Base-by-base conservation (phyloP, 2,888 invertebrate species). In the Heliothis peltigera region DNA sequence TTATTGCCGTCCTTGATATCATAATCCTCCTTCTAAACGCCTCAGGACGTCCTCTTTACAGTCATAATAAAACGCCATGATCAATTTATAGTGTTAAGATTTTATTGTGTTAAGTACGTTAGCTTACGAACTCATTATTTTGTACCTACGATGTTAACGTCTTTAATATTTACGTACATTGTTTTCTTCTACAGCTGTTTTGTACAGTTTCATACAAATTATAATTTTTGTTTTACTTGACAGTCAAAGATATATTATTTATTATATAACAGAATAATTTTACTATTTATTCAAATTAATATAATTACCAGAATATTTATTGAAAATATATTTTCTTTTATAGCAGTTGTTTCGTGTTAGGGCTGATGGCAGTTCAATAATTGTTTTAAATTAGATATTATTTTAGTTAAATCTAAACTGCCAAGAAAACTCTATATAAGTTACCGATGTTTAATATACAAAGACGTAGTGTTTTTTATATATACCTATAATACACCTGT, bases 51-150 rank as follows among this genome's bases (percentile, higher is more conserved):
- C 79, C 81, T 84, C 67, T 83, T 77, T 85, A 89, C 89, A 93
- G 91, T 93, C 94, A 92, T 91, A 87, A 85, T 87, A 89, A 91
- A 92, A 90, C 77, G 92, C 93, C 92, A 94, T 93, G 88, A 92
- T 91, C 90, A 89, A 90, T 89, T 82, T 83, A 75, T 94, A 93
- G 90, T 77, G 39, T 77, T 94, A 94, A 94, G 94, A 84, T 85
- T 77, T 89, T 85, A 79, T 78, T 89, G 87, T 86, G 86, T 87
- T 93, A 94, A 93, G 93, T 87, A 87, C 87, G 90, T 86, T 88
- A 92, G 90, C 75, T 86, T 90, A 91, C 86, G 89, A 84, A 91
- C 85, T 90, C 89, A 85, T 86, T 89, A 81, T 91, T 90, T 87
- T 94, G 92, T 94, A 93, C 91, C 92, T 93, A 89, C 87, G 85